Base-by-base conservation (phyloP, 2,113 vertebrate species). In the Antidorcas marsupialis region DNA sequence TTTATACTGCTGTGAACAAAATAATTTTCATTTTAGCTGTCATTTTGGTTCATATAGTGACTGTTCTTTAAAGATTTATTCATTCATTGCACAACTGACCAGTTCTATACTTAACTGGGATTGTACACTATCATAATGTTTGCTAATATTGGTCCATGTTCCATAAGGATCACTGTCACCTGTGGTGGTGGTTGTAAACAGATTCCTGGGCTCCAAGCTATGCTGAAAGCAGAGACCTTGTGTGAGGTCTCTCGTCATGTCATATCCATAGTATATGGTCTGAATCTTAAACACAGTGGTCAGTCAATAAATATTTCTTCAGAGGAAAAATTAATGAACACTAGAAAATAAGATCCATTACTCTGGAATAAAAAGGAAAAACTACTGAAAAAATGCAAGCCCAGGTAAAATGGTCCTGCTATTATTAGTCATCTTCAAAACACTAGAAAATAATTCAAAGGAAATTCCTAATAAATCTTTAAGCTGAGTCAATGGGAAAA, bases 381-480 rank as follows among this genome's bases (percentile, higher is more conserved):
- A 0, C 1, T 5, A 78, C 87, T 2, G 23, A 17, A 10, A 59
- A 59, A 90, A 86, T n/a, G 33, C 5, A 84, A 53, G 27, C 7
- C n/a, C n/a, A 33, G 52, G 11, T 1, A 86, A 85, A 57, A 62
- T 4, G 39, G 33, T 78, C 53, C 19, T 23, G 25, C 57, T 60
- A 47, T 15, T 90, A 87, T 52, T 36, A 67, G 92, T 23, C 89
- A 57, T 47, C 25, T 30, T 74, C 6, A 53, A 79, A 93, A 97
- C 91, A 50, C 6, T 47, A 10, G n/a, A 30, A 96, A 92, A 76
- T 76, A n/a, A 94, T 92, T 82, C 36, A 92, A 89, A 86, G 91
- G 52, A 95, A 97, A 96, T 59, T 87, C 62, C 30, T 83, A 82
- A 50, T 86, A 59, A 94, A 95, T 78, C 27, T 91, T 91, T 89